Evolutionary conservation across 2,113 vertebrate genomes (phyloP).

Genomic region (Oryzias melastigma): DNA sequence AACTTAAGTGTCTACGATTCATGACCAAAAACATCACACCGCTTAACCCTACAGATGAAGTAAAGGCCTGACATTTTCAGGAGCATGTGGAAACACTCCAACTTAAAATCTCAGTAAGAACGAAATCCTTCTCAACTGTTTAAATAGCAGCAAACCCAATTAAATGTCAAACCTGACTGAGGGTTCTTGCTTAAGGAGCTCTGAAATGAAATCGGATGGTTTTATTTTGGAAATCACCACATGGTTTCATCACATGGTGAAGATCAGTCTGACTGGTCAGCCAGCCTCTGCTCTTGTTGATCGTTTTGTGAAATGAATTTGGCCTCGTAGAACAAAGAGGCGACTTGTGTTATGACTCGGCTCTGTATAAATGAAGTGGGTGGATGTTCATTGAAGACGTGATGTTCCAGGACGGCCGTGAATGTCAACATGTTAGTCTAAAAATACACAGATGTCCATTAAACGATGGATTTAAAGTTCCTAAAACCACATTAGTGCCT

Average conservation of each 20-base stretch:
- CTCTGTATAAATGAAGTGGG: background rate
- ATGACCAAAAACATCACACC: too few relatives aligned
- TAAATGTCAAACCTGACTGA: too few relatives aligned
- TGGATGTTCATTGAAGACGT: background rate
- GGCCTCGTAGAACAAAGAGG: background rate
- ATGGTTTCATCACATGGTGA: background rate
- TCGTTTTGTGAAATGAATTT: background rate
- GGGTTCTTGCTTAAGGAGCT: too few relatives aligned
- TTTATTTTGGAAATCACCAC: background rate
- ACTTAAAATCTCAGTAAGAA: too few relatives aligned
- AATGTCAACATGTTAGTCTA: background rate
- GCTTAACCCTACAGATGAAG: too few relatives aligned
- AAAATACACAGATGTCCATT: background rate
- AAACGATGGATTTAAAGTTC: background rate
- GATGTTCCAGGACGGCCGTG: background rate
- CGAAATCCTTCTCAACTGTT: too few relatives aligned
- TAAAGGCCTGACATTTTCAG: too few relatives aligned
- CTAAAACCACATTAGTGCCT: background rate
- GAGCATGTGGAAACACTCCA: too few relatives aligned
- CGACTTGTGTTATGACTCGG: conserved; percentile 8
- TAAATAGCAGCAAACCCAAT: too few relatives aligned
- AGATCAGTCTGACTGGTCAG: conserved; percentile 7
- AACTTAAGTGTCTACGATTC: too few relatives aligned
- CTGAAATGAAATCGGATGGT: too few relatives aligned
- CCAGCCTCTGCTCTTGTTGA: conserved; percentile 5